Evolutionary conservation across 2,797 vertebrate genomes (phyloP).

Genomic region (Manis crassicaudata): DNA sequence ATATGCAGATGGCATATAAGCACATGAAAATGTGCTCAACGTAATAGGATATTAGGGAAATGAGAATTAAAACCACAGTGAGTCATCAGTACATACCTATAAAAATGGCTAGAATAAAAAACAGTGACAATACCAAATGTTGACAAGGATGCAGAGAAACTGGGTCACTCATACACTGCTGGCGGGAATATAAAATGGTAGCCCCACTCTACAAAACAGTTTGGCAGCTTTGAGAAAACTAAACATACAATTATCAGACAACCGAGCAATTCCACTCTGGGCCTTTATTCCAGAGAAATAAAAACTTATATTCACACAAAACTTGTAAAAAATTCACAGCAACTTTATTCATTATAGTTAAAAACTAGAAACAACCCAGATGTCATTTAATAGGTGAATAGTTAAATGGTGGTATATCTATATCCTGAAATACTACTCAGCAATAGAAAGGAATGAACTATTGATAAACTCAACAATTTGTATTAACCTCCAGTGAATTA

Average conservation of each 20-base stretch:
- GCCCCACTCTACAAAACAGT: constrained; percentile 10
- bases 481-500: constrained; percentile 4
- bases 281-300: constrained; percentile 27
- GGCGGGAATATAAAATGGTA: constrained; percentile 12
- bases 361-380: constrained; percentile 36
- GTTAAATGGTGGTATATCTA: neutral
- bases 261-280: neutral
- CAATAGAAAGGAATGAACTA: neutral
- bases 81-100: neutral
- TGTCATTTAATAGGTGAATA: neutral
- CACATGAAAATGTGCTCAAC: constrained; percentile 39
- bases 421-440: constrained; percentile 23
- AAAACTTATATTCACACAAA: neutral
- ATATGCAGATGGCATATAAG: constrained; percentile 32
- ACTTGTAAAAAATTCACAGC: constrained; percentile 18
- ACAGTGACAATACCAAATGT: neutral
- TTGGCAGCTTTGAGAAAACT: constrained; percentile 7
- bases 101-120: constrained; percentile 54
- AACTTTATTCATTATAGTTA: constrained; percentile 12
- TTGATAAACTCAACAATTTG: neutral
- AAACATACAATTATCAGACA: neutral
- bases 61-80: constrained; percentile 3
- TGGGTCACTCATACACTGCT: neutral
- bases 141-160: constrained; percentile 22
- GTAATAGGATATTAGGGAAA: constrained; percentile 28